These are phyloP conservation scores for Ophion ellenae DNA, from an alignment of 2,888 invertebrate species.

Conservation along the genomic window DNA sequence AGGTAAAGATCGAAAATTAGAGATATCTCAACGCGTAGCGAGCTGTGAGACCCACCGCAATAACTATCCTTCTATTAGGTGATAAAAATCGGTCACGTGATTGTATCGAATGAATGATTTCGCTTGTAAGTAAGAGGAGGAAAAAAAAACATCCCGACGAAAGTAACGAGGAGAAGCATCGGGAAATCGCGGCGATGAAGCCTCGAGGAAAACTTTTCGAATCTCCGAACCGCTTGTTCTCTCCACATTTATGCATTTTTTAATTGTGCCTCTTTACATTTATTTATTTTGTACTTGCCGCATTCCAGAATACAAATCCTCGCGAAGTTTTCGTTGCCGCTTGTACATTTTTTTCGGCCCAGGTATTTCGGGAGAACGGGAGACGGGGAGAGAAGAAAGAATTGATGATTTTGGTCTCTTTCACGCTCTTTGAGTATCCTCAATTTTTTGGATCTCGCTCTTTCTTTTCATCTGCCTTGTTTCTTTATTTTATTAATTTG, in stretches of 20 bases:
- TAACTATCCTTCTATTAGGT: conserved; percentile 69
- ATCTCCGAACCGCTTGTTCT: neutral
- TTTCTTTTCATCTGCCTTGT: neutral
- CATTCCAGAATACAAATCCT: neutral
- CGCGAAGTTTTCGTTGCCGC: neutral
- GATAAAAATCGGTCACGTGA: conserved; percentile 56
- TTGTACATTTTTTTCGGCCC: neutral
- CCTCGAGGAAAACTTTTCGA: too few species aligned
- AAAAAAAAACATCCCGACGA: conserved; percentile 3
- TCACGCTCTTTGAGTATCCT: too few species aligned
- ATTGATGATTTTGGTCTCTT: too few species aligned
- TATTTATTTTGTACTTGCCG: neutral
- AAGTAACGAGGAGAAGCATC: conserved; percentile 3
- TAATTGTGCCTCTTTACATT: conserved; percentile 3
- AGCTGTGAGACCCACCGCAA: conserved; percentile 69
- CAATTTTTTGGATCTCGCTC: neutral
- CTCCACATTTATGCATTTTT: neutral
- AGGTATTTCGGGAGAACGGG: neutral
- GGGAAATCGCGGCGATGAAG: neutral
- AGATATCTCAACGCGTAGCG: conserved; percentile 67
- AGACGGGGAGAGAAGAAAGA: too few species aligned
- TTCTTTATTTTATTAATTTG: conserved; percentile 2
- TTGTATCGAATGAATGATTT: conserved; percentile 58
- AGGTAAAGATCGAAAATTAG: conserved; percentile 57
- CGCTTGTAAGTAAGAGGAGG: conserved; percentile 49